Base-by-base conservation (phyloP, 2,113 vertebrate species). In the Epinephelus moara region DNA sequence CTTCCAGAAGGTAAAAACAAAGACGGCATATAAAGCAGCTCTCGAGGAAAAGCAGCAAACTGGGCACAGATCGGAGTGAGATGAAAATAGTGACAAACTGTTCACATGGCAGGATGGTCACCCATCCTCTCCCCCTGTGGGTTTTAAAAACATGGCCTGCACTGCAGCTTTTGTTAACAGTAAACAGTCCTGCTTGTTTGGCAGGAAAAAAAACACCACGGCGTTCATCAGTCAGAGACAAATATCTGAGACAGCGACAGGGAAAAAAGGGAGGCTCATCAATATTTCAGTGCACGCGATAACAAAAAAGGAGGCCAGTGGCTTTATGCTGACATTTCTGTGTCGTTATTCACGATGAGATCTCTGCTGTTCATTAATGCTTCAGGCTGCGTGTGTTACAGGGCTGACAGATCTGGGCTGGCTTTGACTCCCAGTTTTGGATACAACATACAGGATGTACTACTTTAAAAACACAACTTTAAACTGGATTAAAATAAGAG, bases 201-300 rank as follows among this genome's bases (percentile, higher is more conserved):
- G 71, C 69, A 64, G 50, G 60, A 30, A 21, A 40, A 73, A 61
- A 78, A 69, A 72, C 1, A 67, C 17, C 52, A 57, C 0, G 4
- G 55, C 33, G 7, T 52, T 80, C 82, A 82, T 77, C 80, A 78
- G 84, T 81, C 85, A 37, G 33, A 81, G 37, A 57, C 42, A 70
- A 84, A 80, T 66, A 67, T 83, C 71, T 73, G 67, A 75, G 45
- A 70, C 59, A 2, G 47, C 14, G 56, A 17, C 2, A 4, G 52
- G 52, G 19, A 19, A 53, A 40, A 75, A 69, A 68, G 3, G 18
- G 45, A 61, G 52, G 23, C 60, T 84, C 82, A 86, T 92, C 87
- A 78, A 86, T 90, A 86, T 90, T 86, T 90, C 61, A 87, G 78
- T 1, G 63, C 30, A 8, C 25, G 18, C 3, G 4, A 67, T 55